A percentile compares a stretch with the other conserved stretches of the same genome.
These are phyloP conservation scores for Ceratosolen fusciceps DNA, from an alignment of 1,140 invertebrate genomes.

Conservation along the genomic window DNA sequence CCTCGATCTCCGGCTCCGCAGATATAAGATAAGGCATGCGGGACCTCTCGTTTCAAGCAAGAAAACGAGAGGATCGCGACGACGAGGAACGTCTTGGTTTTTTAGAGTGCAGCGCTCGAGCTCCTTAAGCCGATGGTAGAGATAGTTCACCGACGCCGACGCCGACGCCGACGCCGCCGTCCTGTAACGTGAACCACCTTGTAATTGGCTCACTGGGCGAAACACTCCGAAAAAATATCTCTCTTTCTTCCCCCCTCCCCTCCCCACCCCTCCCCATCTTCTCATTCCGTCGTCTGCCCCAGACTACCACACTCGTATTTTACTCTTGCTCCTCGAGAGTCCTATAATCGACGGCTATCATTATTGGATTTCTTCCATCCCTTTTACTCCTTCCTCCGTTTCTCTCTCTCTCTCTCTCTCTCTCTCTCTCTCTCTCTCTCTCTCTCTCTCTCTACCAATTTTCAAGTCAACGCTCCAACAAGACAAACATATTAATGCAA, in stretches of 20 bases:
- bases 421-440: slow-evolving; percentile 8
- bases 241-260: slow-evolving; percentile 11
- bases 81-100: slow-evolving; percentile 35
- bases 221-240: slow-evolving; percentile 36
- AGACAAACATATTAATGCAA: slow-evolving; percentile 3
- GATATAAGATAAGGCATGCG: slow-evolving; percentile 43
- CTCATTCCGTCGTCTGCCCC: too few relatives aligned
- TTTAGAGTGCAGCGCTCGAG: slow-evolving; percentile 11
- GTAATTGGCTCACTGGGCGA: slow-evolving; percentile 43
- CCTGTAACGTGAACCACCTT: slow-evolving; percentile 40
- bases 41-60: slow-evolving; percentile 42
- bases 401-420: slow-evolving; percentile 20
- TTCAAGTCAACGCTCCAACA: slow-evolving; percentile 31
- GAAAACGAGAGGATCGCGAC: slow-evolving; percentile 32
- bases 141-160: slow-evolving; percentile 30
- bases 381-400: too few relatives aligned
- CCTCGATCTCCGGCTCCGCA: background rate
- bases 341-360: slow-evolving; percentile 32
- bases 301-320: background rate
- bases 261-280: background rate
- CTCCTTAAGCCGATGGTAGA: slow-evolving; percentile 27
- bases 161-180: background rate
- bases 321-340: background rate
- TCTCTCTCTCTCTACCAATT: slow-evolving; percentile 34
- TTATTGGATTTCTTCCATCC: slow-evolving; percentile 24